Percentiles rank a stretch among this genome's conserved stretches.
These are phyloP conservation scores for Chironomus tentans DNA, from an alignment of 2,888 invertebrate genomes.

Conservation along the genomic window DNA sequence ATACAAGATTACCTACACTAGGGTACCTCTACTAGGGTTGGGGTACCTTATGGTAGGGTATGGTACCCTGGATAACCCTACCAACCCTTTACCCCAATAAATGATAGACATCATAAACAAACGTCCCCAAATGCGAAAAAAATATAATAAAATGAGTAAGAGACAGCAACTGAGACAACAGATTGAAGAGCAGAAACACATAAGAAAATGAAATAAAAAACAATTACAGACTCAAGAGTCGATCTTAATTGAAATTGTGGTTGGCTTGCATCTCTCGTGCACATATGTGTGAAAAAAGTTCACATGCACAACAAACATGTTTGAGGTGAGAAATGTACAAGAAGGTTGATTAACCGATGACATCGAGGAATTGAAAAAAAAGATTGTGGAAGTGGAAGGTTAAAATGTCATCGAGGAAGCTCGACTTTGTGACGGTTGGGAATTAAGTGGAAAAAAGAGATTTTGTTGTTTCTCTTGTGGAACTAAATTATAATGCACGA, in stretches of 20 bases:
- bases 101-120: too few species aligned
- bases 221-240: not conserved
- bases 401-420: not conserved
- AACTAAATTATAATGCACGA: too few species aligned
- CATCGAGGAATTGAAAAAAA: not conserved
- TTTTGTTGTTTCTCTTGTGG: not conserved
- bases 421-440: too few species aligned
- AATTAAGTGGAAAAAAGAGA: not conserved
- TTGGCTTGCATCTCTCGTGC: not conserved
- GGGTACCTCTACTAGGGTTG: too few species aligned
- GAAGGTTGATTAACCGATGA: not conserved
- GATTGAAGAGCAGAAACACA: not conserved
- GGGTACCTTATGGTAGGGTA: too few species aligned
- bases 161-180: not conserved
- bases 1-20: too few species aligned
- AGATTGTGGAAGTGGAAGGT: not conserved
- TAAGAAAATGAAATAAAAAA: not conserved
- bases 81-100: too few species aligned
- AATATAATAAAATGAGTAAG: not conserved
- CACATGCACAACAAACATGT: too few species aligned
- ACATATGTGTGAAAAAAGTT: not conserved
- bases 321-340: too few species aligned
- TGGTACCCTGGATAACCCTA: too few species aligned
- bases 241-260: constrained; percentile 6
- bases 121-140: too few species aligned